A percentile compares a stretch with the other conserved stretches of the same genome.
These are phyloP conservation scores for Uropetala carovei DNA, from an alignment of 2,888 invertebrate genomes.

Conservation along the genomic window DNA sequence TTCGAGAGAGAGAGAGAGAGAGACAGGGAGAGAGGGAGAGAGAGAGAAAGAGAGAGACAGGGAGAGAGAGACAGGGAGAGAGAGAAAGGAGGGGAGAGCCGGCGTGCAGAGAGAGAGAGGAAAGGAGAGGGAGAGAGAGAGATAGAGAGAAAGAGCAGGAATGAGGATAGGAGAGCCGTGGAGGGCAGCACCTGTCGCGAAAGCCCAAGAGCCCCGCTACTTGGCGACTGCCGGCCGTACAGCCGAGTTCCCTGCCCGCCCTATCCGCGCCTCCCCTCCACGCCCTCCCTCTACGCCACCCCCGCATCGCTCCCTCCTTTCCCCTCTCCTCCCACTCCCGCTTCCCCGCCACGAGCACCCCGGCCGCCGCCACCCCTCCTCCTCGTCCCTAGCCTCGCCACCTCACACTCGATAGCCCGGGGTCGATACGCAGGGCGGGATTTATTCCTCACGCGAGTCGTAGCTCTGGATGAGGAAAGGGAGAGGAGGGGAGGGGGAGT, in stretches of 20 bases:
- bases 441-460: constrained; percentile 49
- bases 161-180: constrained; percentile 14
- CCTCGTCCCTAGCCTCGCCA: neutral
- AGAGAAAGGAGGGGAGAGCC: neutral
- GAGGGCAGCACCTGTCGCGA: constrained; percentile 63
- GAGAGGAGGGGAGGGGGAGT: neutral
- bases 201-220: constrained; percentile 39
- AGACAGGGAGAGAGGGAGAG: neutral
- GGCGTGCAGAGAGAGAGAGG: neutral
- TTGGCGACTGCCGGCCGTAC: constrained; percentile 39
- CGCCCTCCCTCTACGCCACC: neutral
- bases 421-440: constrained; percentile 63
- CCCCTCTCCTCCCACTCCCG: no score
- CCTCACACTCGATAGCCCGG: constrained; percentile 59
- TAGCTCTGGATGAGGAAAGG: constrained; percentile 19
- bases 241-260: neutral
- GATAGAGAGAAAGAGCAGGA: neutral
- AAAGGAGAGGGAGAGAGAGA: neutral
- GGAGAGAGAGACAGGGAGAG: neutral
- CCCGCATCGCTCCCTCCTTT: neutral
- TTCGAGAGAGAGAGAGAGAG: constrained; percentile 15
- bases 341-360: no score
- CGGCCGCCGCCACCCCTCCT: neutral
- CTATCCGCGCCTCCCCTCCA: constrained; percentile 4
- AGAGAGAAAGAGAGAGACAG: neutral